phyloP scores from a whole-genome alignment of 2,113 vertebrate species.

The Erythrolamprus reginae region DNA sequence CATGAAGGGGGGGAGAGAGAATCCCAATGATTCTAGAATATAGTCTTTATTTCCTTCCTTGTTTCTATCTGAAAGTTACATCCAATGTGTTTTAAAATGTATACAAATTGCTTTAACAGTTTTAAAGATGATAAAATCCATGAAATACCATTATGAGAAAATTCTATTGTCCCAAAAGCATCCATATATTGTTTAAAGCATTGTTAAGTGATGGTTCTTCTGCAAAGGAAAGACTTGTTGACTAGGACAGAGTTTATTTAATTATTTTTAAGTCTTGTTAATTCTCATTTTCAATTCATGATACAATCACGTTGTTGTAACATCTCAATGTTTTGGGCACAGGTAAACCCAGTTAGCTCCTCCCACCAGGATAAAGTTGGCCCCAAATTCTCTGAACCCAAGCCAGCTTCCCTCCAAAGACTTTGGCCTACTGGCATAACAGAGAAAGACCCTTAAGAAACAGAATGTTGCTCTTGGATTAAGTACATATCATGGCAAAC shows the following conservation, averaged over 20 bases:
- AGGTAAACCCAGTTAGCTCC: neutral
- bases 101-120: no score
- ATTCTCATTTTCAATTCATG: neutral
- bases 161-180: neutral
- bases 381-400: neutral
- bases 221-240: neutral
- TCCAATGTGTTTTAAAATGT: neutral
- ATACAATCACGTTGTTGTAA: neutral
- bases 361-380: neutral
- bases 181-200: neutral
- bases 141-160: neutral
- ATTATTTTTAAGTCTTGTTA: neutral
- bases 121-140: neutral
- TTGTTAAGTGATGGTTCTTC: neutral
- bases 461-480: neutral
- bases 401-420: neutral
- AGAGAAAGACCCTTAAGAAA: neutral
- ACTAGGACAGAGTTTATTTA: neutral
- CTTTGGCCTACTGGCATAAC: neutral
- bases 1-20: neutral
- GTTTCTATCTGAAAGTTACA: neutral
- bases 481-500: neutral
- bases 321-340: neutral
- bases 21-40: neutral
- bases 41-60: neutral